Evolutionary conservation across 2,888 invertebrate genomes (phyloP), one percentile per base, ranked within the genome.

Genomic region (Lordiphosa fenestrarum): DNA sequence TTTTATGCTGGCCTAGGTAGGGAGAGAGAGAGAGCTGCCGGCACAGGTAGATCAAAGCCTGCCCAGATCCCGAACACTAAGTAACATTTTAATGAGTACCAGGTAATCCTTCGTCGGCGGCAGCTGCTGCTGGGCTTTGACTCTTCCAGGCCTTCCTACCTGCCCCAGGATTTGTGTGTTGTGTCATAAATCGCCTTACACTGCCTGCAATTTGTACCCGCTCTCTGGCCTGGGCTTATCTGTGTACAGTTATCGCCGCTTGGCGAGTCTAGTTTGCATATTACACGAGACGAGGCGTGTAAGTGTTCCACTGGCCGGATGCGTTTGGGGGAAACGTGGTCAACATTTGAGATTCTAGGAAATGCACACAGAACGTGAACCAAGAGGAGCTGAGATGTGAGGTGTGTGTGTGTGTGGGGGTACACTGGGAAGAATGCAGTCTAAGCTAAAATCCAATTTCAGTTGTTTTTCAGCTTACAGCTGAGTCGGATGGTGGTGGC

Each of bases 221-320:
- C 53, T 51, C 25, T 51, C 19, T 50, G 52, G 25, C 37, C 46
- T 25, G 36, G 57, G 46, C 38, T 40, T 76, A 81, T 81, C 85
- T 81, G 85, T 85, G 82, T 81, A 85, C 82, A 85, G 81, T 85
- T 85, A 81, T 81, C 81, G 76, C 76, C 52, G 57, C 40, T 38
- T 47, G 9, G 66, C 4, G 46, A 48, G 53, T 63, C 84, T 85
- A 81, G 82, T 85, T 81, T 77, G 85, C 81, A 81, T 81, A 81
- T 84, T 85, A 81, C 81, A 81, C 72, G 78, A 66, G 56, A 63
- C 48, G 35, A 66, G 74, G 77, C 84, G 83, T 84, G 84, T 81
- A 74, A 57, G 46, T 84, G 66, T 47, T 50, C 19, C 46, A 59
- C 30, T 50, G 73, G 77, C 78, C 78, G 80, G 80, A 77, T 77